These are phyloP conservation scores for Siniperca undulata DNA, from an alignment of 2,797 vertebrate species.

Conservation along the genomic window DNA sequence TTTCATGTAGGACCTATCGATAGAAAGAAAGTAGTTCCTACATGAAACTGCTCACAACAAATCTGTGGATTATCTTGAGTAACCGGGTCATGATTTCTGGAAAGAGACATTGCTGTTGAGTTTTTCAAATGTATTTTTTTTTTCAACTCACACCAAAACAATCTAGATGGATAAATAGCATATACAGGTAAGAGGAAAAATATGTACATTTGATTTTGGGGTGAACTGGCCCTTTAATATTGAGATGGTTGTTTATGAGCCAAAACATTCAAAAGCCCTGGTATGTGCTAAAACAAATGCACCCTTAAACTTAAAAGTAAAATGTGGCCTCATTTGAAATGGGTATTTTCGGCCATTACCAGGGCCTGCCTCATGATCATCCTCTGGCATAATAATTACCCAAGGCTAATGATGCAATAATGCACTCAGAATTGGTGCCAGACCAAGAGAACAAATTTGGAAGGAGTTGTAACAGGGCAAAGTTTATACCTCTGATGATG, in stretches of 20 bases:
- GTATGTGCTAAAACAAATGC: not conserved
- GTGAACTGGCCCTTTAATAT: not conserved
- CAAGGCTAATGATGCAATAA: slow-evolving; percentile 37
- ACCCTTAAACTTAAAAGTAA: not conserved
- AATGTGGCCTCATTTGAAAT: not conserved
- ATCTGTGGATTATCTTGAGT: no score
- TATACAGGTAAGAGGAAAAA: no score
- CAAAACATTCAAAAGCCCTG: not conserved
- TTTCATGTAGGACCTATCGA: no score
- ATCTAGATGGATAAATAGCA: no score
- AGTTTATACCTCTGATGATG: slow-evolving; percentile 26
- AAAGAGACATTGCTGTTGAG: no score
- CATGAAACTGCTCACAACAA: no score
- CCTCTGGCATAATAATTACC: slow-evolving; percentile 33
- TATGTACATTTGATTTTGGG: no score
- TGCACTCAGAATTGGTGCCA: slow-evolving; percentile 19
- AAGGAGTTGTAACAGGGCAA: slow-evolving; percentile 19
- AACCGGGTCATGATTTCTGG: no score
- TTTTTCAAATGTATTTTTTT: no score
- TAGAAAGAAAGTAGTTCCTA: no score
- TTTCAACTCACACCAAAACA: no score
- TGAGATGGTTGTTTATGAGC: not conserved
- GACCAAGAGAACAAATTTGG: slow-evolving; percentile 35
- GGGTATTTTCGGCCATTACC: not conserved
- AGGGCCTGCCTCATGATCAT: not conserved